Evolutionary conservation across 2,888 invertebrate genomes (phyloP).

Genomic region (Watsonalla cultraria): DNA sequence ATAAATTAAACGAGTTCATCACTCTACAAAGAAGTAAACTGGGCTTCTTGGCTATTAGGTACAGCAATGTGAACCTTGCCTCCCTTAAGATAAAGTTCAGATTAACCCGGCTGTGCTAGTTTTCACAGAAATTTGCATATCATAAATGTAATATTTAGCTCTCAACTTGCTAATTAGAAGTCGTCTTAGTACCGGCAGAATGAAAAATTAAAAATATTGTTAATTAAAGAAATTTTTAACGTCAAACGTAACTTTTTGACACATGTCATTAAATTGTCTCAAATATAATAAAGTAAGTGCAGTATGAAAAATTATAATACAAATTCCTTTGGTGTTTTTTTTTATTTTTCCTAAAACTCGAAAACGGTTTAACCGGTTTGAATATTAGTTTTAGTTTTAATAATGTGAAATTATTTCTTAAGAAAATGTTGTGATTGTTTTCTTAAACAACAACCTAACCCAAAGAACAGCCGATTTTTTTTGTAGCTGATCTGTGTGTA

Average conservation of each 20-base stretch:
- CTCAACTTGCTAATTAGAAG: slow-evolving; percentile 76
- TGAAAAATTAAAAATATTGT: neutral
- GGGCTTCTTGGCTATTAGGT: slow-evolving; percentile 17
- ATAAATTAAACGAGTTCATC: slow-evolving; percentile 34
- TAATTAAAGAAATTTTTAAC: too few species aligned
- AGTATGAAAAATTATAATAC: too few species aligned
- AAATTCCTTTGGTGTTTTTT: too few species aligned
- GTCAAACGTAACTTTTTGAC: neutral
- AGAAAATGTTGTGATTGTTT: too few species aligned
- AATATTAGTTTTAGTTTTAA: too few species aligned
- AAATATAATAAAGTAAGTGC: neutral
- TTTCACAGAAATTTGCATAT: slow-evolving; percentile 69
- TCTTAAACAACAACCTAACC: too few species aligned
- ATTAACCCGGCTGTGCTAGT: slow-evolving; percentile 32
- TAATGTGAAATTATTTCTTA: too few species aligned
- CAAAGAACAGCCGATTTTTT: too few species aligned
- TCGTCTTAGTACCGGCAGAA: slow-evolving; percentile 57
- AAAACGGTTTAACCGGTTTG: too few species aligned
- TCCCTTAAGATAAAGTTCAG: slow-evolving; percentile 37
- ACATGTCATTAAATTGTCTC: neutral
- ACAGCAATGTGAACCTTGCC: slow-evolving; percentile 35
- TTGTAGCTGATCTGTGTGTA: too few species aligned
- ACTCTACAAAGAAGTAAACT: slow-evolving; percentile 45
- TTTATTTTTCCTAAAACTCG: too few species aligned
- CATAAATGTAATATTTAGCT: slow-evolving; percentile 77